A percentile compares a stretch with the other conserved stretches of the same genome.
phyloP scores from a whole-genome alignment of 2,888 invertebrate species.

The Trachelus stipa region DNA sequence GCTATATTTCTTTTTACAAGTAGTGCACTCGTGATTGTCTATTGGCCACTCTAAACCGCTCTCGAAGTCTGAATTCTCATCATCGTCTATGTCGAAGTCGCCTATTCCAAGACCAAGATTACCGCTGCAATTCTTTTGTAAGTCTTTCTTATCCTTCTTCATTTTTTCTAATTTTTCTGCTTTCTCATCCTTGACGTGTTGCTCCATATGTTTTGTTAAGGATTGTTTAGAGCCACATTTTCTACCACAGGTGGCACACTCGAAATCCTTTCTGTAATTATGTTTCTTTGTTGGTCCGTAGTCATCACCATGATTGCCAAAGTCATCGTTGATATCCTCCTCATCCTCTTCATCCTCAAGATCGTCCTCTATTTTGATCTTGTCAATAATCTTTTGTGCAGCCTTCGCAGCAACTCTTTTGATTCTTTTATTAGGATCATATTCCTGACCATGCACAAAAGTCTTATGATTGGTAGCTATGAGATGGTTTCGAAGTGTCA shows the following conservation, averaged over 20 bases:
- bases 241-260: slow-evolving; percentile 56
- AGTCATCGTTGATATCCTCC: slow-evolving; percentile 31
- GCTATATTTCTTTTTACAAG: slow-evolving; percentile 62
- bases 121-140: slow-evolving; percentile 15
- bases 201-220: slow-evolving; percentile 58
- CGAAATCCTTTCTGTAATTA: slow-evolving; percentile 43
- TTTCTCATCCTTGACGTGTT: slow-evolving; percentile 54
- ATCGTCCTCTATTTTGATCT: slow-evolving; percentile 59
- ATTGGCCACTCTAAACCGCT: slow-evolving; percentile 62
- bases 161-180: slow-evolving; percentile 21
- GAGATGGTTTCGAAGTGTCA: slow-evolving; percentile 62
- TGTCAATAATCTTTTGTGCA: slow-evolving; percentile 62
- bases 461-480: slow-evolving; percentile 62
- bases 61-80: slow-evolving; percentile 60
- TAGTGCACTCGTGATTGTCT: slow-evolving; percentile 61
- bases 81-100: slow-evolving; percentile 44
- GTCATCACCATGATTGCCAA: slow-evolving; percentile 19
- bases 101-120: slow-evolving; percentile 4
- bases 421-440: slow-evolving; percentile 61
- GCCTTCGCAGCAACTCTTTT: slow-evolving; percentile 62
- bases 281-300: slow-evolving; percentile 25
- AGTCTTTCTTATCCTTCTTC: slow-evolving; percentile 35
- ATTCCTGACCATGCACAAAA: slow-evolving; percentile 55
- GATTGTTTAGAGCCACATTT: slow-evolving; percentile 58
- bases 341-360: slow-evolving; percentile 36